Base-by-base conservation (phyloP, 2,797 vertebrate species). In the Myotis pilosus region DNA sequence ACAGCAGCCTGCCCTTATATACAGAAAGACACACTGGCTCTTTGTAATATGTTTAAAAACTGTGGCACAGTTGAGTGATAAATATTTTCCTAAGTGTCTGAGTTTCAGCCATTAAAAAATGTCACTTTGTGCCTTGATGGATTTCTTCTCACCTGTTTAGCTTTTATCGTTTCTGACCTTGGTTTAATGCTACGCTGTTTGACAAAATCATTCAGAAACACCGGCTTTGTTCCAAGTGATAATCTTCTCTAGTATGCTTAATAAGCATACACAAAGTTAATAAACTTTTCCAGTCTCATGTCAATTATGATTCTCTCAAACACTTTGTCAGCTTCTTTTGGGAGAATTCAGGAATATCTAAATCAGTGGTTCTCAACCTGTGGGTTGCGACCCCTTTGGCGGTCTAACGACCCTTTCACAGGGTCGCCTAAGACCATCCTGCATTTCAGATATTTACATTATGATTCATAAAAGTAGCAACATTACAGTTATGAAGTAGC, bases 151-250 rank as follows among this genome's bases (percentile, higher is more conserved):
- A 22, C 64, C n/a, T n/a, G 11, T 55, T 82, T 51, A 62, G 28
- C 9, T 51, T 91, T 79, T 41, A 2, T 78, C 33, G 82, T 91
- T 94, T 74, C 79, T 82, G 19, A 88, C 68, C 16, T 94, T 71
- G 23, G 25, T 93, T 55, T 62, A 75, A 57, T 47, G 30, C 28
- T 47, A n/a, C 8, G 19, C 25, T 13, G 2, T 44, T n/a, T 78
- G 30, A 84, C 53, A 78, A 57, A 53, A 38, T 44, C 60, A 64
- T 62, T 91, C 64, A 47, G 79, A 68, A 85, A 89, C 19, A 51
- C 47, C 11, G 12, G 11, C 57, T 82, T 62, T 47, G 23, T 36
- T 11, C 30, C n/a, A 68, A 41, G 57, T 30, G 49, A 51, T 72
- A 55, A n/a, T 86, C 81, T 80, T 66, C 57, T 71, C 41, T 89